Conservation (phyloP, 2,888 invertebrate genomes). For the Shargacucullia verbasci region DNA sequence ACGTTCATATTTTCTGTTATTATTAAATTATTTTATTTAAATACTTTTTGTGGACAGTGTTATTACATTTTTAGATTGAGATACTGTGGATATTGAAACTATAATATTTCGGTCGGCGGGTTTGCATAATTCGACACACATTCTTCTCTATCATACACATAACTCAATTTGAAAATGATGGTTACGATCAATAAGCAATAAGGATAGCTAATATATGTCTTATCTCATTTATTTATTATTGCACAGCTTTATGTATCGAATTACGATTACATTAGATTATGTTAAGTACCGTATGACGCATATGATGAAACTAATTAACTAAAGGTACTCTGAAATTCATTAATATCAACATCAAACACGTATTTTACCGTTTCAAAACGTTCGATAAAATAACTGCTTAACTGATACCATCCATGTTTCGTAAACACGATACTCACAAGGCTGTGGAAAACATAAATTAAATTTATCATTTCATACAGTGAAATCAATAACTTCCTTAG, state of each 20-base stretch:
- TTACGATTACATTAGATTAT: conserved; percentile 60
- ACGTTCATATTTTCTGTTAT: conserved; percentile 18
- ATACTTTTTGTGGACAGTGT: too few species aligned
- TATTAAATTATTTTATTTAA: too few species aligned
- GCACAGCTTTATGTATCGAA: conserved; percentile 67
- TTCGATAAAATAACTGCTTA: conserved; percentile 46
- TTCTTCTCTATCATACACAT: conserved; percentile 74
- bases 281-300: conserved; percentile 62
- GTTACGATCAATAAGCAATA: conserved; percentile 80
- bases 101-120: conserved; percentile 76
- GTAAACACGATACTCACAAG: conserved; percentile 54
- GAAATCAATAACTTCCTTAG: conserved; percentile 75
- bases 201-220: conserved; percentile 70
- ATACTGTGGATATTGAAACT: conserved; percentile 35
- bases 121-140: conserved; percentile 75
- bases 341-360: conserved; percentile 48
- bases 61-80: background rate
- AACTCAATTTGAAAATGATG: conserved; percentile 75
- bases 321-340: conserved; percentile 49
- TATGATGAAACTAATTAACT: conserved; percentile 58
- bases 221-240: conserved; percentile 35
- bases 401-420: conserved; percentile 47
- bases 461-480: conserved; percentile 20
- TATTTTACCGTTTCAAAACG: conserved; percentile 22
- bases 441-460: conserved; percentile 57